phyloP scores from a whole-genome alignment of 2,113 vertebrate genomes.

The Empidonax alnorum region DNA sequence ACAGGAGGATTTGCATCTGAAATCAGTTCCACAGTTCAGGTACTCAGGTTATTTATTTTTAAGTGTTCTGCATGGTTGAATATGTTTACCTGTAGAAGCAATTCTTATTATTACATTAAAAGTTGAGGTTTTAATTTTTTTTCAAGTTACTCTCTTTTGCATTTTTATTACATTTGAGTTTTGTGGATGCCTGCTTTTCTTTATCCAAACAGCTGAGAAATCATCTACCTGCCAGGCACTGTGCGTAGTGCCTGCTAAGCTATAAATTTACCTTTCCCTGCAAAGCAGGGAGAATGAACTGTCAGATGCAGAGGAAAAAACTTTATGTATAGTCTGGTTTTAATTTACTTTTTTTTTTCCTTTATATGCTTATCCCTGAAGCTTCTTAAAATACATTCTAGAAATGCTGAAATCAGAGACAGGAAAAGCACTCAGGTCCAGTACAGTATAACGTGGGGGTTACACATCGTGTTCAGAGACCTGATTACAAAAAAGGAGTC shows the following conservation, averaged over 20 bases:
- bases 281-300: background rate
- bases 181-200: background rate
- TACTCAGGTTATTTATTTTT: slow-evolving; percentile 52
- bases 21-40: slow-evolving; percentile 95
- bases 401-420: background rate
- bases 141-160: background rate
- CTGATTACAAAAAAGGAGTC: background rate
- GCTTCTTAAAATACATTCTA: background rate
- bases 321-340: background rate
- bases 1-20: slow-evolving; percentile 97
- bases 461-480: background rate
- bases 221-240: background rate
- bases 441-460: background rate
- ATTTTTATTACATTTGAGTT: background rate
- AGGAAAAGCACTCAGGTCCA: background rate
- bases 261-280: background rate
- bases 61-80: background rate
- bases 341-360: background rate
- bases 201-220: background rate
- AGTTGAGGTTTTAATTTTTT: background rate
- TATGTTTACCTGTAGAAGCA: background rate
- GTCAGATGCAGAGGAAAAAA: background rate
- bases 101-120: background rate
- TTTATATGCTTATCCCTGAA: background rate
- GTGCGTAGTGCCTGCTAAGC: background rate